Evolutionary conservation across 1,140 invertebrate species (phyloP).

Genomic region (Doryteuthis pealeii): DNA sequence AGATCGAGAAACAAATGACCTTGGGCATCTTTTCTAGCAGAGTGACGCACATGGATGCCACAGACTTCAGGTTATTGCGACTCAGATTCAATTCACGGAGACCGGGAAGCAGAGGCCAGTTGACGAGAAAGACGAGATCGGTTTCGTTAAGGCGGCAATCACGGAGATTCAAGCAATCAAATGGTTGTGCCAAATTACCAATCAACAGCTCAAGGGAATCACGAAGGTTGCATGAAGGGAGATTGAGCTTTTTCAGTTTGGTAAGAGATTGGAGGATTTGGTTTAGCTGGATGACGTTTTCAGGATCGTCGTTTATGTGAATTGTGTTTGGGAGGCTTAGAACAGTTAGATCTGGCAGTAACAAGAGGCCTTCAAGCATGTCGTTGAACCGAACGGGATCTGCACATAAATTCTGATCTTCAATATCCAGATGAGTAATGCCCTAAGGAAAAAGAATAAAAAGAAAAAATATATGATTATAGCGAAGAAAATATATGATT

Average conservation of each 20-base stretch:
- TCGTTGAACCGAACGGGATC: conserved; percentile 27
- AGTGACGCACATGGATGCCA: conserved; percentile 17
- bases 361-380: conserved; percentile 36
- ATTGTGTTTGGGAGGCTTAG: conserved; percentile 48
- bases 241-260: conserved; percentile 38
- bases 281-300: conserved; percentile 30
- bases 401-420: conserved; percentile 37
- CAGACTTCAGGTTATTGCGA: conserved; percentile 41
- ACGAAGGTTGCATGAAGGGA: conserved; percentile 44
- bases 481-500: not conserved
- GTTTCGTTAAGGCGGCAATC: conserved; percentile 44
- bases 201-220: conserved; percentile 28
- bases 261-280: conserved; percentile 28
- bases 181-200: conserved; percentile 17
- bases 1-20: conserved; percentile 47
- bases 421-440: conserved; percentile 47
- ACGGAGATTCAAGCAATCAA: conserved; percentile 42
- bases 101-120: conserved; percentile 32
- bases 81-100: conserved; percentile 50
- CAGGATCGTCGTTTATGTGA: conserved; percentile 30
- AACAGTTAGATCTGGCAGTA: conserved; percentile 35
- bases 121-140: conserved; percentile 38
- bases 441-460: conserved; percentile 29
- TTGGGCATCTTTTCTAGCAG: conserved; percentile 34
- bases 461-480: conserved; percentile 3